phyloP scores from a whole-genome alignment of 2,113 vertebrate genomes.

The Sturnus vulgaris region DNA sequence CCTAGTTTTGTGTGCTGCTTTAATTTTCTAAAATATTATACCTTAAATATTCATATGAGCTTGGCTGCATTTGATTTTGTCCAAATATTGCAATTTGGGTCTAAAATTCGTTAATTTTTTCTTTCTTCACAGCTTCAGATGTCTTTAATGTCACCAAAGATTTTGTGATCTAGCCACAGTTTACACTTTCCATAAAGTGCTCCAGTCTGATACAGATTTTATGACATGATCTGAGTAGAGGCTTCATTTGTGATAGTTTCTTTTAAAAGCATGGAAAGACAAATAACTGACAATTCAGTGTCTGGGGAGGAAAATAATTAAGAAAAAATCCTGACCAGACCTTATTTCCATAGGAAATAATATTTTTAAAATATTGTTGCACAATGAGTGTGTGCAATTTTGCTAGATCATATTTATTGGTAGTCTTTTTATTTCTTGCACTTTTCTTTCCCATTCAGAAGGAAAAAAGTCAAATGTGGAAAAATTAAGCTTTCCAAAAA shows the following conservation, averaged over 20 bases:
- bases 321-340: background rate
- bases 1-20: background rate
- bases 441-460: background rate
- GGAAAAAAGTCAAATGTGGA: background rate
- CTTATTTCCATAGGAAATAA: background rate
- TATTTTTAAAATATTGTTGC: background rate
- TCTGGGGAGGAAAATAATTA: background rate
- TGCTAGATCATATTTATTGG: background rate
- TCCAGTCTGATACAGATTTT: background rate
- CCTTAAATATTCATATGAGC: background rate
- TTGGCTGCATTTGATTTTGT: background rate
- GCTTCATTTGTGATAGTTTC: background rate
- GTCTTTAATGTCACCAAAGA: background rate
- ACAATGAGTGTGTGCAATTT: background rate
- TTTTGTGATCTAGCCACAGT: background rate
- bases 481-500: background rate
- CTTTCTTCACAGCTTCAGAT: background rate
- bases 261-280: background rate
- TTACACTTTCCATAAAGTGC: background rate
- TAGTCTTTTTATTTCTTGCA: background rate
- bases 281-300: background rate
- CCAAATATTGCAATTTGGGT: background rate
- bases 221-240: background rate
- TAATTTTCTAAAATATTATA: background rate
- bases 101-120: background rate